phyloP scores from a whole-genome alignment of 2,888 invertebrate genomes.

The Stenodera caucasica region DNA sequence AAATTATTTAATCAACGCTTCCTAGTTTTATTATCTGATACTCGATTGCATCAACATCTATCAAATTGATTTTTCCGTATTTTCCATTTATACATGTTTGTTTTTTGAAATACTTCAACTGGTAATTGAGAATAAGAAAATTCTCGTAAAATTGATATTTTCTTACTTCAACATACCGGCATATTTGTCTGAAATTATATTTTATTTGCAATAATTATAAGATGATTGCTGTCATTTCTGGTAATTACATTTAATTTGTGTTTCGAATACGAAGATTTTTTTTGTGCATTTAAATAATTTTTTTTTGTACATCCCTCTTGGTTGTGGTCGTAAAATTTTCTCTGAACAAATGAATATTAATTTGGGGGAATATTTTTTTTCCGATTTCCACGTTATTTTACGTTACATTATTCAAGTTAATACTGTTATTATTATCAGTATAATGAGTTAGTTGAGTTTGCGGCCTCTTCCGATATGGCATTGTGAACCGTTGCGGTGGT shows the following conservation, averaged over 20 bases:
- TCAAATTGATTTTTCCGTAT: not conserved
- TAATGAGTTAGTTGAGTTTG: slow-evolving; percentile 31
- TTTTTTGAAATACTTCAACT: too few species aligned
- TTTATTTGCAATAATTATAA: not conserved
- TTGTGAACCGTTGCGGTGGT: slow-evolving; percentile 29
- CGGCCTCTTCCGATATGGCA: slow-evolving; percentile 27
- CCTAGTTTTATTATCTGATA: not conserved
- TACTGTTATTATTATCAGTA: slow-evolving; percentile 26
- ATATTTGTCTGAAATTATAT: not conserved
- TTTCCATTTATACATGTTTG: too few species aligned
- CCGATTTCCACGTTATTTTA: not conserved
- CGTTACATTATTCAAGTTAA: slow-evolving; percentile 18
- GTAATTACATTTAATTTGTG: not conserved
- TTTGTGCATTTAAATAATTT: not conserved
- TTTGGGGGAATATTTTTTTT: too few species aligned
- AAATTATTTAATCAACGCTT: slow-evolving; percentile 6
- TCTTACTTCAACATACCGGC: not conserved
- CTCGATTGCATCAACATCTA: not conserved
- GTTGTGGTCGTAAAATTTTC: too few species aligned
- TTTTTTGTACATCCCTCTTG: not conserved
- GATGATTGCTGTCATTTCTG: not conserved
- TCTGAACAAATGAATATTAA: too few species aligned
- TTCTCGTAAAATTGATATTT: not conserved
- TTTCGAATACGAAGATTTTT: not conserved
- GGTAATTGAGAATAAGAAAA: too few species aligned